These are phyloP conservation scores for Enteromius thamalakanensis DNA, from an alignment of 2,797 vertebrate species.

Conservation along the genomic window DNA sequence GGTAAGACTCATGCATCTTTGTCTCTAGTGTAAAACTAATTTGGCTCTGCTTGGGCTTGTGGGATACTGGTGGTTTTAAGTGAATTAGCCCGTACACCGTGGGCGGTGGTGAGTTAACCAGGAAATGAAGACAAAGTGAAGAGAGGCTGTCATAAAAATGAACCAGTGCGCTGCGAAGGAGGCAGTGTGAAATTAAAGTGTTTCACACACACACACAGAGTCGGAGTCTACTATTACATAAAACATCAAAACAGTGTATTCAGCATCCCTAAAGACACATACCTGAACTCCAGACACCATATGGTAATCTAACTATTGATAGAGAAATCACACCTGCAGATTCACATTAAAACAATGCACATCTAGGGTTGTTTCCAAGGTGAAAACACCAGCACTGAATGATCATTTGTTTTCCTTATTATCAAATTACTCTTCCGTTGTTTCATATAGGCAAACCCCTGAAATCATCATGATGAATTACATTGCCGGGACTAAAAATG, in stretches of 20 bases:
- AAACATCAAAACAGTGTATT: constrained; percentile 20
- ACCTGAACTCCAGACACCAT: neutral
- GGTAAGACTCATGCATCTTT: constrained; percentile 50
- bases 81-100: constrained; percentile 63
- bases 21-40: constrained; percentile 51
- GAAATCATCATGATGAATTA: constrained; percentile 10
- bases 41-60: constrained; percentile 50
- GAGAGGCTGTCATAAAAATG: constrained; percentile 57
- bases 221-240: constrained; percentile 27
- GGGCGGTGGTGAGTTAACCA: constrained; percentile 57
- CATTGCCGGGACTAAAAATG: neutral
- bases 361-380: constrained; percentile 14
- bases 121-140: constrained; percentile 67
- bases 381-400: neutral
- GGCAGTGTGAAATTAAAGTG: constrained; percentile 32
- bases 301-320: neutral
- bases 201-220: neutral
- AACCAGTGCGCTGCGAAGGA: constrained; percentile 42
- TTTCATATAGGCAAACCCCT: constrained; percentile 20
- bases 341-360: constrained; percentile 8
- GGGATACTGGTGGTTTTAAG: constrained; percentile 61
- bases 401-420: constrained; percentile 40
- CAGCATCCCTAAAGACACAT: neutral
- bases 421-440: constrained; percentile 33
- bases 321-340: neutral